Evolutionary conservation across 2,113 vertebrate genomes (phyloP).

Genomic region (Aix galericulata): DNA sequence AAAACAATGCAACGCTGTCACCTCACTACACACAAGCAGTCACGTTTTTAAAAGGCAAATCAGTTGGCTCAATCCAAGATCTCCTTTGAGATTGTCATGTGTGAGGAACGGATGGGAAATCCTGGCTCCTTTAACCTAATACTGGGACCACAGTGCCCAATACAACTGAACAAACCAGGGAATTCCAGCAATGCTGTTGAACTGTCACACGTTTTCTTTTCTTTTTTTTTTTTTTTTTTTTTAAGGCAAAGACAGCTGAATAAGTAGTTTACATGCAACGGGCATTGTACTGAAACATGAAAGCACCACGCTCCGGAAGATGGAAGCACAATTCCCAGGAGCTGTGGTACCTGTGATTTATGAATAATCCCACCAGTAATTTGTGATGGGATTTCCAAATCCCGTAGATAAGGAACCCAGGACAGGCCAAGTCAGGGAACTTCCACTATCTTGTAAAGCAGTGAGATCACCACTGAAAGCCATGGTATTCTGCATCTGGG

Average conservation of each 20-base stretch:
- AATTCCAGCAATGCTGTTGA: neutral
- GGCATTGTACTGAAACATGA: neutral
- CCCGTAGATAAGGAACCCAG: neutral
- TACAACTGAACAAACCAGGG: neutral
- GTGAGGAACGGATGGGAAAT: neutral
- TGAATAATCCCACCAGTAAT: neutral
- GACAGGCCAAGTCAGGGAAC: neutral
- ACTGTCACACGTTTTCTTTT: neutral
- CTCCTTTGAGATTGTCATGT: neutral
- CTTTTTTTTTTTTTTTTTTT: neutral
- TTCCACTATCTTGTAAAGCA: neutral
- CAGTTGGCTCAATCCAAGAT: neutral
- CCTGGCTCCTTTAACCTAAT: neutral
- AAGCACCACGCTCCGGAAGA: neutral
- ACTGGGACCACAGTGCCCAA: neutral
- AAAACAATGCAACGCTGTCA: neutral
- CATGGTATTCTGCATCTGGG: neutral
- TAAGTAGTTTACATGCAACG: neutral
- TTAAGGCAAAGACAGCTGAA: neutral
- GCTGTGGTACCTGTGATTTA: neutral
- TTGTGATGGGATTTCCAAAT: neutral
- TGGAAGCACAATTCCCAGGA: neutral
- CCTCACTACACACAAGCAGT: neutral
- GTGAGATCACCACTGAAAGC: rapidly evolving
- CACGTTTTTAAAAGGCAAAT: neutral